These are phyloP conservation scores for Brevimyrus niger DNA, from an alignment of 2,113 vertebrate species.

Conservation along the genomic window DNA sequence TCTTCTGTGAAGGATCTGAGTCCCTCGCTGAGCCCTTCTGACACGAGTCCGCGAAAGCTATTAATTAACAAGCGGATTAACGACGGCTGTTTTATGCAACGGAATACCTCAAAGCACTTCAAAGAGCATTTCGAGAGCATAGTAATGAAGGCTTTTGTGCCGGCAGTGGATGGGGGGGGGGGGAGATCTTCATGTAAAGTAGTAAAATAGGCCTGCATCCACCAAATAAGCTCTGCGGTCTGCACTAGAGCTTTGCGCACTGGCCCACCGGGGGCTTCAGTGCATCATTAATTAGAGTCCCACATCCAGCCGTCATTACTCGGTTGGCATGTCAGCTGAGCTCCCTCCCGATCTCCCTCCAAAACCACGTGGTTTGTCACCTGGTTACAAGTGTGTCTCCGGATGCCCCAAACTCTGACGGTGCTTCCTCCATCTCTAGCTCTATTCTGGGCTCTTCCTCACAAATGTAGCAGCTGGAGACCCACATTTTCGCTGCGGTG, in stretches of 20 bases:
- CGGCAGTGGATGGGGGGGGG: constrained; percentile 44
- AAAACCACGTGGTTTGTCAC: not conserved
- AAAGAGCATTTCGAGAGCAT: constrained; percentile 59
- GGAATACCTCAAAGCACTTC: constrained; percentile 70
- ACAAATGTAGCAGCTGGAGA: not conserved
- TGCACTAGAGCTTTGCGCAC: not conserved
- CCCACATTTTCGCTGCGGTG: not conserved
- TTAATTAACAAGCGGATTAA: constrained; percentile 75
- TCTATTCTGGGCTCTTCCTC: not conserved
- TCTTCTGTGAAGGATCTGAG: constrained; percentile 53
- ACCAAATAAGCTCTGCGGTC: constrained; percentile 19
- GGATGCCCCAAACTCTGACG: not conserved
- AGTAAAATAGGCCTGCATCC: constrained; percentile 38
- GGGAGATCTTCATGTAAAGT: constrained; percentile 38
- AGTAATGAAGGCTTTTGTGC: constrained; percentile 59
- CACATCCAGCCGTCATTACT: not conserved
- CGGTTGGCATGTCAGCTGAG: not conserved
- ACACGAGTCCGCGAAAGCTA: constrained; percentile 53
- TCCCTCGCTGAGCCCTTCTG: constrained; percentile 57
- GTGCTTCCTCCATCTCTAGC: not conserved
- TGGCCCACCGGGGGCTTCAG: not conserved
- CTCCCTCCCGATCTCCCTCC: not conserved
- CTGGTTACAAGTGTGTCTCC: not conserved
- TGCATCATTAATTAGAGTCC: not conserved
- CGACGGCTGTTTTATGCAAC: constrained; percentile 61